Evolutionary conservation across 2,797 vertebrate genomes (phyloP), one percentile per base, ranked within the genome.

Genomic region (Argya squamiceps): DNA sequence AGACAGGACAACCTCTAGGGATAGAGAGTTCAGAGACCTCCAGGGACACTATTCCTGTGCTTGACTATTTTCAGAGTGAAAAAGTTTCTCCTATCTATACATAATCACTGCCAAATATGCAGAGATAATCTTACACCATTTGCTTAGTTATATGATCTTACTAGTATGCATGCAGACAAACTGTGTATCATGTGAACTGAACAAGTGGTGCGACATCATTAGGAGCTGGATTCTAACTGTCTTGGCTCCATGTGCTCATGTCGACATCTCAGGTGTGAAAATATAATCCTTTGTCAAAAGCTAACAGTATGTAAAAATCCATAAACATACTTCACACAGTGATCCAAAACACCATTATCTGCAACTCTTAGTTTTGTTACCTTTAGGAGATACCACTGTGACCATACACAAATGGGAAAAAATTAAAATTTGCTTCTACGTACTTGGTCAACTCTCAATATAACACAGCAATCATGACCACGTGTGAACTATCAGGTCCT

Each of bases 401-500:
- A 36, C 15, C 53, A 26, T 20, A 34, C 26, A 74, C 3, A 22
- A 74, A 56, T 8, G 1, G 20, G 9, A 27, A 75, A 84, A 74
- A 14, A 44, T 70, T 3, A 39, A 70, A 50, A 69, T 14, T 64
- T 84, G 5, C 17, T 76, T 55, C 20, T 30, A 46, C 1, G 3
- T 47, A 60, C 19, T 8, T 46, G 11, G 8, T 62, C 20, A 84
- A 6, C 7, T 23, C 47, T 41, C 29, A 74, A 19, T 62, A 49
- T 2, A 69, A 44, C 16, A 26, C 5, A 55, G 7, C 10, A 50
- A 73, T 62, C 27, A 37, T 34, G 49, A 64, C 17, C 43, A 43
- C 0, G 0, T 36, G 27, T 30, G 49, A 90, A 15, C 26, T n/a
- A n/a, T 65, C 26, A n/a, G 3, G 24, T 7, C 7, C 2, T 23